Base-by-base conservation (phyloP, 2,888 invertebrate species). In the Xanthorhoe spadicearia region DNA sequence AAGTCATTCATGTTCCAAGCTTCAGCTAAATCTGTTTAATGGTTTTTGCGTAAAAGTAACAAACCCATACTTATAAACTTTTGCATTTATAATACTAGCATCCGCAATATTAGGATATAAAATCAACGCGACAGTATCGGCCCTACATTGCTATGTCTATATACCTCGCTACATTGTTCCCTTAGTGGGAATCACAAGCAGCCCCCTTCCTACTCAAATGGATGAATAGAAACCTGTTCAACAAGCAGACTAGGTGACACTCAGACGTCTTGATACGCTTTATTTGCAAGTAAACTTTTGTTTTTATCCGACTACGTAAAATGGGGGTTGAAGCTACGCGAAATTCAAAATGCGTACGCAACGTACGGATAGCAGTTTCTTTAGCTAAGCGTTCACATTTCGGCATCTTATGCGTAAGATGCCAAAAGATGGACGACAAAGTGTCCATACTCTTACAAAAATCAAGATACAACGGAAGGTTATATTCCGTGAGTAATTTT, bases 131-230 rank as follows among this genome's bases (percentile, higher is more conserved):
- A 32, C 32, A 32, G 18, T 18, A 68, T 63, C 58, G 68, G 65
- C 52, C 23, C 23, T 23, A 23, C 23, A 23, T 23, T 23, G 1
- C 23, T 52, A 72, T 72, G 72, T 68, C 75, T 72, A 72, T 73
- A 74, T 79, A 74, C 48, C 18, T 17, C 74, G 77, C 81, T 80
- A 83, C 78, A 83, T 86, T 87, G 85, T 86, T 85, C 85, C 68
- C 52, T 82, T 79, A 83, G 81, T 84, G 81, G 80, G 84, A 85
- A 86, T 87, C 83, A 86, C 80, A 78, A 82, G 79, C 80, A 71
- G 69, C 69, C 81, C 71, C 83, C 83, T 79, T 73, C 64, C 78
- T 81, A 83, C 85, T 87, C 80, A 78, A 85, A 81, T 59, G 72
- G 57, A 71, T 74, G 82, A 80, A 75, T 74, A 69, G 70, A 66